Conservation (phyloP, 2,797 vertebrate species). For the Malurus splendens region DNA sequence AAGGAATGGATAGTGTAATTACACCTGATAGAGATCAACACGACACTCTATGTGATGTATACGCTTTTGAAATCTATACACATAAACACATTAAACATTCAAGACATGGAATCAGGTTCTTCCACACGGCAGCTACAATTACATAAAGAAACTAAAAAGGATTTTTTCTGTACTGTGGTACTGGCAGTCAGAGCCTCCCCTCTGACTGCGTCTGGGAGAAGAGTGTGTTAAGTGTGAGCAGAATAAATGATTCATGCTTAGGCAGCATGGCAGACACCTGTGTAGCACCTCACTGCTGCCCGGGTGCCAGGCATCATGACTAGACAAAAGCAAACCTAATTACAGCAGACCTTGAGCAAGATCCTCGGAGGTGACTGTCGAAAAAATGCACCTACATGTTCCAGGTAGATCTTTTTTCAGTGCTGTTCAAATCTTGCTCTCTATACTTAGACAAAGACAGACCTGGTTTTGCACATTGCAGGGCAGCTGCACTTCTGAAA, state of each 20-base stretch:
- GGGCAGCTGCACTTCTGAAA: not conserved
- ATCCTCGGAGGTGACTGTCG: not conserved
- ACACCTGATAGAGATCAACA: not conserved
- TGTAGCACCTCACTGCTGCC: not conserved
- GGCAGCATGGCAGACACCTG: not conserved
- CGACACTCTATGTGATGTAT: not conserved
- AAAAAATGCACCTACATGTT: not conserved
- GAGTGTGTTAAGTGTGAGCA: conserved; percentile 1
- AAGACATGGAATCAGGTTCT: not conserved
- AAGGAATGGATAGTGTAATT: not conserved
- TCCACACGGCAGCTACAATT: not conserved
- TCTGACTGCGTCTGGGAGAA: not conserved
- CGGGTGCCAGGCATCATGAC: not conserved
- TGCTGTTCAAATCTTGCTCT: not conserved
- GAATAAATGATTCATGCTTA: not conserved
- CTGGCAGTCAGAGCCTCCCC: not conserved
- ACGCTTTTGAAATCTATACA: not conserved
- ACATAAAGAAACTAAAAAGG: not conserved
- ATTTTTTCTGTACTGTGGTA: not conserved
- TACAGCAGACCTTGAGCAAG: not conserved
- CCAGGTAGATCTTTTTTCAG: not conserved
- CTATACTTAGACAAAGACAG: not conserved
- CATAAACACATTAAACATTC: not conserved
- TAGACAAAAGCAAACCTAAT: not conserved
- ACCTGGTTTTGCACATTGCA: not conserved